Evolutionary conservation across 2,888 invertebrate genomes (phyloP).

Genomic region (Amphipyra tragopoginis): DNA sequence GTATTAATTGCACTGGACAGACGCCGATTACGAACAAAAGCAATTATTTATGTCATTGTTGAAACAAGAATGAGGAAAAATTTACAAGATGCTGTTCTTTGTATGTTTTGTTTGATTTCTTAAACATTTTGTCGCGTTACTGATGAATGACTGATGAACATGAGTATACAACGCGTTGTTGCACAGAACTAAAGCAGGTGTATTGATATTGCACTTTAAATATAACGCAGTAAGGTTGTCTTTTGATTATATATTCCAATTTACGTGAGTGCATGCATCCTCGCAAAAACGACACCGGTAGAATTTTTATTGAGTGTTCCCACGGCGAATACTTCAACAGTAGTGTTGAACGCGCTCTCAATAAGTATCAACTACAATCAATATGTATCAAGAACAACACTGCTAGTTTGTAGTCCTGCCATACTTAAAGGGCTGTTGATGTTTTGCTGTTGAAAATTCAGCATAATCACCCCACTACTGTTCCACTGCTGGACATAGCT

Average conservation of each 20-base stretch:
- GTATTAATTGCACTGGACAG: constrained; percentile 41
- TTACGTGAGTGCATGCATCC: constrained; percentile 28
- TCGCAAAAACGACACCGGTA: constrained; percentile 29
- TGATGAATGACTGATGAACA: not conserved
- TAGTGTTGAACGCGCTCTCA: constrained; percentile 19
- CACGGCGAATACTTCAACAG: constrained; percentile 23
- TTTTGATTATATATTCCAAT: constrained; percentile 12
- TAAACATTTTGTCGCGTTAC: constrained; percentile 15
- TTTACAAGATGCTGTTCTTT: constrained; percentile 24
- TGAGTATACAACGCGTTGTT: not conserved
- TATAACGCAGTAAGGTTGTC: not conserved
- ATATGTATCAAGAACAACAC: constrained; percentile 20
- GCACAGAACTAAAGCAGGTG: not conserved
- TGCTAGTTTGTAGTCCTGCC: constrained; percentile 9
- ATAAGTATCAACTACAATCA: constrained; percentile 18
- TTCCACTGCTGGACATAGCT: no score
- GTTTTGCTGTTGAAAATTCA: not conserved
- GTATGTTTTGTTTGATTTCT: constrained; percentile 25
- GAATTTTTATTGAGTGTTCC: constrained; percentile 42
- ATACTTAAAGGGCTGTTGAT: constrained; percentile 3
- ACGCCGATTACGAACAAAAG: constrained; percentile 44
- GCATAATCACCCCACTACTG: not conserved
- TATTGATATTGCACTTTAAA: constrained; percentile 3
- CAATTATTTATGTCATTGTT: constrained; percentile 34
- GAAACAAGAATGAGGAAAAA: constrained; percentile 51